Evolutionary conservation across 2,113 vertebrate species (phyloP).

Genomic region (Pristiophorus japonicus): DNA sequence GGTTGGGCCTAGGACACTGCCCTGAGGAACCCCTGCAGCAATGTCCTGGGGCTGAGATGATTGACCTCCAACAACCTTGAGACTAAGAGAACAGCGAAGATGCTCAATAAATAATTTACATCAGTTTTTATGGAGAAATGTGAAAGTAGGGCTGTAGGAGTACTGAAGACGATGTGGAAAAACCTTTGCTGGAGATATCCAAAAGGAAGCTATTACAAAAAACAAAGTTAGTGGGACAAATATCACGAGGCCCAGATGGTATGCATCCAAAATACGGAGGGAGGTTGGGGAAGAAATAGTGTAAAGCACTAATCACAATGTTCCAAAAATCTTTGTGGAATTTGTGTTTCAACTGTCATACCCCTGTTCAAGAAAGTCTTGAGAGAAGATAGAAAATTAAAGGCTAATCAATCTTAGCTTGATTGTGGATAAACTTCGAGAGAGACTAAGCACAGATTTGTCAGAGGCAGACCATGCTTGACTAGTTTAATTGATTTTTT

Average conservation of each 20-base stretch:
- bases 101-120: neutral
- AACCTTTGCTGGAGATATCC: neutral
- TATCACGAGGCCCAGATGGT: neutral
- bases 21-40: no score
- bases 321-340: neutral
- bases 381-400: neutral
- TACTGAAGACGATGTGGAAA: neutral
- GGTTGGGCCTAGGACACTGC: no score
- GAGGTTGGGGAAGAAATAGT: neutral
- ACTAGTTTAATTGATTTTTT: conserved; percentile 25
- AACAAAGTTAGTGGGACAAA: neutral
- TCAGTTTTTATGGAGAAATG: neutral
- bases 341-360: neutral
- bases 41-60: no score
- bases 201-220: no score
- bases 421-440: neutral
- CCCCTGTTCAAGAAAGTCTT: neutral
- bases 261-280: neutral
- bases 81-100: neutral
- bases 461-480: neutral
- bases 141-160: neutral
- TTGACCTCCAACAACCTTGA: no score
- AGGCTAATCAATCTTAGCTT: neutral
- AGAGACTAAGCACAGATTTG: neutral
- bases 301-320: neutral